Conservation (phyloP, 2,888 invertebrate species). For the Thyatira batis region DNA sequence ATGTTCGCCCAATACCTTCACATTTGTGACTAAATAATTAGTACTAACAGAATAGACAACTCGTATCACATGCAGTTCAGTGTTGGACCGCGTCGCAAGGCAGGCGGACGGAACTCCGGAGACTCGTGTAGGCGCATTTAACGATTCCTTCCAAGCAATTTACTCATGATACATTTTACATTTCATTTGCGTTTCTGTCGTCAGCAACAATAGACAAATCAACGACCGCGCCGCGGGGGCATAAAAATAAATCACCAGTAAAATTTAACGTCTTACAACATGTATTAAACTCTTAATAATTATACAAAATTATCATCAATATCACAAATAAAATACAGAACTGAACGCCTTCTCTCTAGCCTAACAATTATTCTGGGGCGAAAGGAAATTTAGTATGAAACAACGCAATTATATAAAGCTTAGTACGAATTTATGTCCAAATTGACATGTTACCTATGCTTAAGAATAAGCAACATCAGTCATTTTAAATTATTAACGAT, state of each 20-base stretch:
- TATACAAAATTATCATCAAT: slow-evolving; percentile 78
- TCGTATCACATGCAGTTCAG: no score
- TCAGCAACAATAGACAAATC: slow-evolving; percentile 35
- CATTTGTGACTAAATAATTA: neutral
- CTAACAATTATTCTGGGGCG: slow-evolving; percentile 24
- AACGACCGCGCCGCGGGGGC: slow-evolving; percentile 51
- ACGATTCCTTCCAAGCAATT: neutral
- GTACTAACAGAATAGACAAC: neutral
- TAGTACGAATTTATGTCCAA: slow-evolving; percentile 29
- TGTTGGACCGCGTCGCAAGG: neutral
- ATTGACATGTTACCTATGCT: slow-evolving; percentile 31
- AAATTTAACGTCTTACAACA: slow-evolving; percentile 73
- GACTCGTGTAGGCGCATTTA: neutral
- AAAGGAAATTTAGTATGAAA: slow-evolving; percentile 28
- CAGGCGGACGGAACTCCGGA: neutral
- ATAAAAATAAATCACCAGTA: slow-evolving; percentile 63
- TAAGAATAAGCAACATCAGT: slow-evolving; percentile 40
- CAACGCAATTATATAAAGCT: slow-evolving; percentile 37
- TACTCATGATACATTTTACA: neutral
- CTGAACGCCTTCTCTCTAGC: slow-evolving; percentile 38
- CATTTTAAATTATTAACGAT: slow-evolving; percentile 25
- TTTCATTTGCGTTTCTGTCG: slow-evolving; percentile 8
- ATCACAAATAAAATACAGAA: slow-evolving; percentile 78
- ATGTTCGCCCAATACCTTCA: neutral
- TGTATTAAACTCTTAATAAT: slow-evolving; percentile 73